A percentile compares a stretch with the other conserved stretches of the same genome.
These are phyloP conservation scores for Cylloceria caligata DNA, from an alignment of 2,888 invertebrate genomes.

Conservation along the genomic window DNA sequence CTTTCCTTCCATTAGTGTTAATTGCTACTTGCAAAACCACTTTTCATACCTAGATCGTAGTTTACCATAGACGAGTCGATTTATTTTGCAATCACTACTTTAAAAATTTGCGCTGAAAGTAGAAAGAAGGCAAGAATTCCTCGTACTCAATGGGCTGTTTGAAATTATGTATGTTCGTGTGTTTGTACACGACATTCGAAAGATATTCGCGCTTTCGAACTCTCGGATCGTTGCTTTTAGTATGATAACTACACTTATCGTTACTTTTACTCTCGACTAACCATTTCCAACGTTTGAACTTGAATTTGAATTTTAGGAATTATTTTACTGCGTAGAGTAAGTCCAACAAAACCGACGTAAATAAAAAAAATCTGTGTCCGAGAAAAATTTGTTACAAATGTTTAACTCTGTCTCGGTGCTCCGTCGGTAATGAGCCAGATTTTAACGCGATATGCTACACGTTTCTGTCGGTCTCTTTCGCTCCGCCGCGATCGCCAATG, in stretches of 20 bases:
- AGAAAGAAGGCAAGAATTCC: not conserved
- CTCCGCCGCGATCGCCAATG: too few species aligned
- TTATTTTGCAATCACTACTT: conserved; percentile 20
- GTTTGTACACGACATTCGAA: not conserved
- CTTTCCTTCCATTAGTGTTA: not conserved
- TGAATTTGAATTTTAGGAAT: not conserved
- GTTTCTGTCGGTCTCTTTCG: too few species aligned
- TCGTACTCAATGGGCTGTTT: not conserved
- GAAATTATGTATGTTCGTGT: conserved; percentile 5
- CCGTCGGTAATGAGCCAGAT: too few species aligned
- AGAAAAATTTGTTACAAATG: too few species aligned
- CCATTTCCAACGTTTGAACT: not conserved
- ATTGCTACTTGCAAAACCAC: conserved; percentile 12
- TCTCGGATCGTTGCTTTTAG: conserved; percentile 11
- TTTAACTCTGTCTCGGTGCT: too few species aligned
- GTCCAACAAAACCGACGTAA: too few species aligned
- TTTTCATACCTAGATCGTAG: conserved; percentile 6
- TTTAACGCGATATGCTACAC: too few species aligned
- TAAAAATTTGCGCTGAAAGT: not conserved
- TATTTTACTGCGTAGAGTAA: too few species aligned
- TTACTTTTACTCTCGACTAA: conserved; percentile 5
- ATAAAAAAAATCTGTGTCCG: too few species aligned
- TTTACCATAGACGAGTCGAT: conserved; percentile 2
- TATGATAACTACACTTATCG: not conserved
- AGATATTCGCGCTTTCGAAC: conserved; percentile 15